phyloP scores from a whole-genome alignment of 2,113 vertebrate genomes.

The Colistium nudipinnis region DNA sequence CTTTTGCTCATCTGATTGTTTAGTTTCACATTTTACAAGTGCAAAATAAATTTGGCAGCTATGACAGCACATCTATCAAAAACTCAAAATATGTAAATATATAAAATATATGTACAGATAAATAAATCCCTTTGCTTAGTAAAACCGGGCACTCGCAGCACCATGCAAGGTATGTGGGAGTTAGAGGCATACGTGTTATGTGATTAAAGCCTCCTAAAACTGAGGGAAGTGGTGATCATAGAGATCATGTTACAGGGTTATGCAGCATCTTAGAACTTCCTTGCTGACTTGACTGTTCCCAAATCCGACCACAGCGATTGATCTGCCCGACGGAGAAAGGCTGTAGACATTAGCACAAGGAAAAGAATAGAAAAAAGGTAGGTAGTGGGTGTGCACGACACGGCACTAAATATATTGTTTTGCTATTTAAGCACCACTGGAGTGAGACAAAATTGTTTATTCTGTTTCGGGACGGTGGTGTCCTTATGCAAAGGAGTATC shows the following conservation, averaged over 20 bases:
- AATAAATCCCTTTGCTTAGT: not conserved
- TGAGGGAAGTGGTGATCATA: conserved; percentile 18
- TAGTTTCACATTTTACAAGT: not conserved
- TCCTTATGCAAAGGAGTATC: conserved; percentile 35
- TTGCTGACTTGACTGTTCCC: conserved; percentile 29
- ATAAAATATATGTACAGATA: not conserved
- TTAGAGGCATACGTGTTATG: not conserved
- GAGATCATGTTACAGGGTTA: conserved; percentile 39
- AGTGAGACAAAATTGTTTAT: conserved; percentile 34
- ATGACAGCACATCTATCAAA: no score
- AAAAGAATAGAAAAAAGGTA: conserved; percentile 7
- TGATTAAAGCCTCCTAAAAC: conserved; percentile 23
- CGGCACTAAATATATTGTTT: conserved; percentile 23
- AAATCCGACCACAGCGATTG: conserved; percentile 44
- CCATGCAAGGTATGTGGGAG: not conserved
- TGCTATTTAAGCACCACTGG: conserved; percentile 31
- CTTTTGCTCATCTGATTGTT: conserved; percentile 4
- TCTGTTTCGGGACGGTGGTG: conserved; percentile 34
- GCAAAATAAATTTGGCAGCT: not conserved
- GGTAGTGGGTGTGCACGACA: conserved; percentile 8
- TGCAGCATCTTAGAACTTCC: conserved; percentile 29
- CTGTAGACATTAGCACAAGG: conserved; percentile 13
- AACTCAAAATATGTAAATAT: no score
- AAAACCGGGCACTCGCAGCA: conserved; percentile 1
- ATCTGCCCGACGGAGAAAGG: conserved; percentile 30